A percentile compares a stretch with the other conserved stretches of the same genome.
These are phyloP conservation scores for Chydorus sphaericus DNA, from an alignment of 2,888 invertebrate species.

Conservation along the genomic window DNA sequence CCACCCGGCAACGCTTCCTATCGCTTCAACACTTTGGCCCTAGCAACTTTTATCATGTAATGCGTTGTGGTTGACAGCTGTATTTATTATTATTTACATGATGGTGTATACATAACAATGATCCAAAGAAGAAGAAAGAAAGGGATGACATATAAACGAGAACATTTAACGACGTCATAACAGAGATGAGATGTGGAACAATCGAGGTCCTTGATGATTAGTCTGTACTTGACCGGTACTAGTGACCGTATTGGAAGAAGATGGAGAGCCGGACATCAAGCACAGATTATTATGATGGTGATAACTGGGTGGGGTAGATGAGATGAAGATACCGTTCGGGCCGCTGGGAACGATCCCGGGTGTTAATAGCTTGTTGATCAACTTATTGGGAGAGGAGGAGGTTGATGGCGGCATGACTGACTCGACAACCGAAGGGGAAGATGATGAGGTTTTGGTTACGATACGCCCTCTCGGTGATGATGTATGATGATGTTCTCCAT, in stretches of 20 bases:
- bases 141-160: not conserved
- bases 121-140: not conserved
- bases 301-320: not conserved
- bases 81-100: not conserved
- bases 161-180: not conserved
- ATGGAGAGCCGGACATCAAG: not conserved
- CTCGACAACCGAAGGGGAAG: constrained; percentile 3
- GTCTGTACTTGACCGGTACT: too few relatives aligned
- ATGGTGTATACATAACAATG: not conserved
- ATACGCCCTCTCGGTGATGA: not conserved
- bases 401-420: constrained; percentile 11
- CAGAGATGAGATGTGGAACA: not conserved
- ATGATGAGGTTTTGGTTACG: not conserved
- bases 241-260: not conserved
- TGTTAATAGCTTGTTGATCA: too few relatives aligned
- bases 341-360: too few relatives aligned
- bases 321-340: too few relatives aligned
- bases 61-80: not conserved
- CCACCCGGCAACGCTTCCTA: not conserved
- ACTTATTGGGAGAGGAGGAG: too few relatives aligned
- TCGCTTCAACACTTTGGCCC: constrained; percentile 1
- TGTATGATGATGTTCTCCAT: not conserved
- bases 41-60: not conserved
- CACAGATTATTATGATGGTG: not conserved
- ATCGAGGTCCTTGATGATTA: too few relatives aligned